These are phyloP conservation scores for Varecia variegata DNA, from an alignment of 2,797 vertebrate genomes.

Conservation along the genomic window DNA sequence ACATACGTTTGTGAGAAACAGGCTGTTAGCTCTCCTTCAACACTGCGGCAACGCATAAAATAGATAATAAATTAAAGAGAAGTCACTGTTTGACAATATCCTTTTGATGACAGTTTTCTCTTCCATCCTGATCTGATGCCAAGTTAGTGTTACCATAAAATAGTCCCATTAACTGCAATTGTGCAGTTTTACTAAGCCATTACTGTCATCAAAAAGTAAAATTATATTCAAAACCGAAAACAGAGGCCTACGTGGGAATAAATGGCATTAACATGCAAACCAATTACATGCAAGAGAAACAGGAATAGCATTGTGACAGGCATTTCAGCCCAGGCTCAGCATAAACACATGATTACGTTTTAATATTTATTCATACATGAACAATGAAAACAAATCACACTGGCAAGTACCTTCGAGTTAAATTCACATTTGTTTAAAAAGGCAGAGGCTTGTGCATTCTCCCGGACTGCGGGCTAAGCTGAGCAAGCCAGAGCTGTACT, in stretches of 20 bases:
- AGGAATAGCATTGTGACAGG: not conserved
- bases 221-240: conserved; percentile 54
- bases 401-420: conserved; percentile 48
- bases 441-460: not conserved
- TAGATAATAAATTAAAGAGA: conserved; percentile 59
- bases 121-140: conserved; percentile 49
- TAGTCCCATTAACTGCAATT: conserved; percentile 67
- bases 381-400: conserved; percentile 62
- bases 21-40: not conserved
- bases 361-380: conserved; percentile 67
- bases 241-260: conserved; percentile 56
- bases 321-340: not conserved
- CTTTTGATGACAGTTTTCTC: conserved; percentile 57
- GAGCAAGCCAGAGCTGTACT: not conserved
- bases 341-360: conserved; percentile 58
- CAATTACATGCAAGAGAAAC: not conserved
- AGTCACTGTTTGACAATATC: conserved; percentile 45
- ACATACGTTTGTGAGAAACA: not conserved
- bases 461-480: not conserved
- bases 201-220: conserved; percentile 64
- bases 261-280: conserved; percentile 64
- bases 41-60: conserved; percentile 3
- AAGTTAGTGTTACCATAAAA: conserved; percentile 72
- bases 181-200: conserved; percentile 59
- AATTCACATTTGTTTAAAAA: conserved; percentile 60